Conservation (phyloP, 2,797 vertebrate species). For the Poecilia picta region DNA sequence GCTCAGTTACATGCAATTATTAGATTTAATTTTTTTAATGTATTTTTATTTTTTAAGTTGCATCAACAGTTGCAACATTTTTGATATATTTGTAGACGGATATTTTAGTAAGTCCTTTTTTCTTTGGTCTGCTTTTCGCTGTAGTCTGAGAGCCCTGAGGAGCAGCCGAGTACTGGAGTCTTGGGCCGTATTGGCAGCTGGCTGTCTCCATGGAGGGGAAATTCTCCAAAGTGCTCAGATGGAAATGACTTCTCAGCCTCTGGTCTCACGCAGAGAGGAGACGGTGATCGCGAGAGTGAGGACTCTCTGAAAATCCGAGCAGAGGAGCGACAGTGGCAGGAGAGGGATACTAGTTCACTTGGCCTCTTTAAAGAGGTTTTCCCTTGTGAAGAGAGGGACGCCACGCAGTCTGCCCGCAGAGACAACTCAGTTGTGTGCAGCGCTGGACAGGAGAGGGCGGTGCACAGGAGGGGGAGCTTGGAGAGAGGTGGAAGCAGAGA, state of each 20-base stretch:
- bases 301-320: conserved; percentile 42
- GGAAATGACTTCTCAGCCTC: conserved; percentile 52
- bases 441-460: conserved; percentile 46
- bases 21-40: neutral
- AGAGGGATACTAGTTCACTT: conserved; percentile 38
- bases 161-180: conserved; percentile 74
- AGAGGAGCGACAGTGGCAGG: conserved; percentile 31
- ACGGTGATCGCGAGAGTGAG: conserved; percentile 32
- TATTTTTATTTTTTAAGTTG: conserved; percentile 7
- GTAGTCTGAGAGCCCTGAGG: conserved; percentile 73
- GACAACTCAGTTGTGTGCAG: conserved; percentile 50
- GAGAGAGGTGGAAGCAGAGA: conserved; percentile 42
- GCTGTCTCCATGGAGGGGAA: conserved; percentile 75
- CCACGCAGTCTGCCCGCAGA: conserved; percentile 71
- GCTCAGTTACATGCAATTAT: conserved; percentile 26
- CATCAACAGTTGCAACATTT: conserved; percentile 26
- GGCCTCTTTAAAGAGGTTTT: conserved; percentile 54
- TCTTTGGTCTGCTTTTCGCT: conserved; percentile 40
- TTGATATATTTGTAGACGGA: conserved; percentile 6
- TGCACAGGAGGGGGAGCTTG: conserved; percentile 68
- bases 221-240: conserved; percentile 33
- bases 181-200: conserved; percentile 80
- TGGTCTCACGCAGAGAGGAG: conserved; percentile 26
- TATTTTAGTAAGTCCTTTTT: conserved; percentile 39
- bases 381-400: conserved; percentile 61